phyloP scores from a whole-genome alignment of 2,888 invertebrate species.

The Lordiphosa fenestrarum region DNA sequence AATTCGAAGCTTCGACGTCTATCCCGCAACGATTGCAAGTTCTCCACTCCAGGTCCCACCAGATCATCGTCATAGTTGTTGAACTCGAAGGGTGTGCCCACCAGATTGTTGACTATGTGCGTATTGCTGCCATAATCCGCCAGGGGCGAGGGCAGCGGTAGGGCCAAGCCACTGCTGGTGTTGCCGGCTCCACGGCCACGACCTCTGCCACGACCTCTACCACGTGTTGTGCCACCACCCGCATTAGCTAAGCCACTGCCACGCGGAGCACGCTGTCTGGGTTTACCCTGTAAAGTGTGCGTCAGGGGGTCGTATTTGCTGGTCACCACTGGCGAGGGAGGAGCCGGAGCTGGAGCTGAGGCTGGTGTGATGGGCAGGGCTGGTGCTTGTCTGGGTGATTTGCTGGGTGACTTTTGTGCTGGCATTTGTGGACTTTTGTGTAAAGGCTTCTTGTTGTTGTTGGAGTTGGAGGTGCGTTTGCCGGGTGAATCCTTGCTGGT shows the following conservation, averaged over 20 bases:
- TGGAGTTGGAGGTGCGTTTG: conserved; percentile 61
- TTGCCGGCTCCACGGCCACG: conserved; percentile 80
- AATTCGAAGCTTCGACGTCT: conserved; percentile 88
- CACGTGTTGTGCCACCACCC: conserved; percentile 45
- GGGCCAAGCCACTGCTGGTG: conserved; percentile 55
- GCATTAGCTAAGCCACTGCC: conserved; percentile 64
- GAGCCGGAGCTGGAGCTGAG: conserved; percentile 2
- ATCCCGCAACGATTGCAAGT: conserved; percentile 89
- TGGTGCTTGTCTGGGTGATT: conserved; percentile 82
- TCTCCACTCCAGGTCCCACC: conserved; percentile 88
- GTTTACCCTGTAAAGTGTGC: conserved; percentile 75
- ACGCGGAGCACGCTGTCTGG: conserved; percentile 77
- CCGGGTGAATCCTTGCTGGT: conserved; percentile 68
- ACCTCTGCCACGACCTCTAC: conserved; percentile 80
- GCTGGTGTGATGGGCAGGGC: conserved; percentile 40
- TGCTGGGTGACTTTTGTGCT: conserved; percentile 84
- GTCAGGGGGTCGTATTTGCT: conserved; percentile 72
- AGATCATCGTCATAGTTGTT: conserved; percentile 92
- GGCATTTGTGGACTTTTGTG: conserved; percentile 82
- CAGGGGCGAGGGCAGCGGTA: conserved; percentile 75
- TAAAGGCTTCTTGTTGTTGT: no score
- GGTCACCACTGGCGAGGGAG: conserved; percentile 14
- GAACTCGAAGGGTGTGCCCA: conserved; percentile 93
- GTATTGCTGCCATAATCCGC: conserved; percentile 80
- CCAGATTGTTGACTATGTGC: conserved; percentile 87